Base-by-base conservation (phyloP, 2,113 vertebrate species). In the Fukomys damarensis region DNA sequence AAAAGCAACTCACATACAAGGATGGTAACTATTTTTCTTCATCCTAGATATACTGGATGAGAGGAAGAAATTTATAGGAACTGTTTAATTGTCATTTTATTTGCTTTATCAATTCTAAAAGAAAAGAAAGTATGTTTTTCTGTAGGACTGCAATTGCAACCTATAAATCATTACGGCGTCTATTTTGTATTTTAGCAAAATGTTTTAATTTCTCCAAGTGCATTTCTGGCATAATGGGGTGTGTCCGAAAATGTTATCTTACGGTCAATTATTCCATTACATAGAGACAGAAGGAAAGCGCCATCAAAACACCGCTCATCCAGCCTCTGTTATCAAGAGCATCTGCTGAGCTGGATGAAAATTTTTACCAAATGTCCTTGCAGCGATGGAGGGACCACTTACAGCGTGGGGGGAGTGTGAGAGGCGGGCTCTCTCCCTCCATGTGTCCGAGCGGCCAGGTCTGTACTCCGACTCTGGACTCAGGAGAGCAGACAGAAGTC, bases 191-290 rank as follows among this genome's bases (percentile, higher is more conserved):
- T 59, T 85, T 52, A 59, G 58, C 8, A 41, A 65, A 76, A 93
- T 16, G 76, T 63, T 88, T 96, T 84, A 86, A 96, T 28, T 96
- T 97, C 68, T 96, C 56, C 24, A 46, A 32, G 0, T 72, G 89
- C 95, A 54, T 46, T 81, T 74, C 93, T 26, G 46, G 94, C 52
- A 93, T 85, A 86, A 77, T 24, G 77, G 94, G 77, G 63, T 66
- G 83, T 72, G 81, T 85, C 80, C 0, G 8, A 13, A 54, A 54
- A 32, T 12, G 41, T 26, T 77, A 41, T 30, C 92, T 72, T 41
- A 26, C 0, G 56, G 83, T 91, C 95, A 58, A 65, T 70, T 52
- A 88, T 26, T 63, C 24, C 56, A 6, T 49, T 30, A 59, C 38
- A 0, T 0, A 19, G 91, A n/a, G 32, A 74, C 1, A 41, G 49